phyloP scores from a whole-genome alignment of 2,113 vertebrate genomes.

The Sigmodon hispidus region DNA sequence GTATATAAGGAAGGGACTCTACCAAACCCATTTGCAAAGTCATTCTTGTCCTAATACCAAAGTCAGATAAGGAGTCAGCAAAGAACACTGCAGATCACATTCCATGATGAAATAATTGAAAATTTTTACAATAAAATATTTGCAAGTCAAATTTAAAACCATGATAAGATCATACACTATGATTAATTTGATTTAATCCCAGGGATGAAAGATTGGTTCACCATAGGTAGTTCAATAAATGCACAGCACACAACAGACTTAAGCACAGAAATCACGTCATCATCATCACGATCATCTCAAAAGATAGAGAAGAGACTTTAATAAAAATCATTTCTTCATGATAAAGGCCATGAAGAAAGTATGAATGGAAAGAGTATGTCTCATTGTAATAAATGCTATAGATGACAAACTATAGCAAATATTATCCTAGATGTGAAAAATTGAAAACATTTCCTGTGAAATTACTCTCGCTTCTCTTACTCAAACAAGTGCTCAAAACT shows the following conservation, averaged over 20 bases:
- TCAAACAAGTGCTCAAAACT: not conserved
- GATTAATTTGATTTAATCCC: not conserved
- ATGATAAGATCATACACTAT: not conserved
- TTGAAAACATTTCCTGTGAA: not conserved
- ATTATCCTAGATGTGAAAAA: not conserved
- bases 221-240: not conserved
- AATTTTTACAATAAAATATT: not conserved
- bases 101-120: not conserved
- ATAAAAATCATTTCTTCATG: not conserved
- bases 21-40: too few species aligned
- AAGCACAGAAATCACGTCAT: not conserved
- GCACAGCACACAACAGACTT: not conserved
- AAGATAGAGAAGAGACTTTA: not conserved
- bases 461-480: not conserved
- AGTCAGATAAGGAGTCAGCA: not conserved
- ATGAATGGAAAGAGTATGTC: not conserved
- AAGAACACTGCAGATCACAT: not conserved
- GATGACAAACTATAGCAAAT: not conserved
- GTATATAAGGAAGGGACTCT: too few species aligned
- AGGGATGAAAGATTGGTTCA: not conserved
- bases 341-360: not conserved
- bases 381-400: not conserved
- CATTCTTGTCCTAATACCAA: too few species aligned
- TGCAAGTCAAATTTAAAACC: not conserved
- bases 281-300: not conserved